These are phyloP conservation scores for Phaonia tiefii DNA, from an alignment of 2,888 invertebrate genomes.

Conservation along the genomic window DNA sequence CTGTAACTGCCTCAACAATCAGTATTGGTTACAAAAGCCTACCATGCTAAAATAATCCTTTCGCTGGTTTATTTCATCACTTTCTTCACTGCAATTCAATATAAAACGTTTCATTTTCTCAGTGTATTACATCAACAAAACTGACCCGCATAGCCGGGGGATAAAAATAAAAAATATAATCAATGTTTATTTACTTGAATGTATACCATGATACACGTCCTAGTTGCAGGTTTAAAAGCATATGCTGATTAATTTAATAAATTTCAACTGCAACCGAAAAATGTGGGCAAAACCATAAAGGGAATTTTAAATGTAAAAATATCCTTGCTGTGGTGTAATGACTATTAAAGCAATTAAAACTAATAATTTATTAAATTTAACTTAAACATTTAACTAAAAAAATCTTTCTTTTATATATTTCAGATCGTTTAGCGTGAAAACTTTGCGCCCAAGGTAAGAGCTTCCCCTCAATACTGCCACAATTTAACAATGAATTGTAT, in stretches of 20 bases:
- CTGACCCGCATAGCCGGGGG: constrained; percentile 4
- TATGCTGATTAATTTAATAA: constrained; percentile 33
- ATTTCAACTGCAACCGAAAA: constrained; percentile 16
- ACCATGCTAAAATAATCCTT: no score
- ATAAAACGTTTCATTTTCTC: constrained; percentile 16
- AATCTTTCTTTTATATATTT: constrained; percentile 4
- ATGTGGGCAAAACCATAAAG: constrained; percentile 11
- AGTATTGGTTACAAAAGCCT: no score
- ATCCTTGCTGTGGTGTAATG: not conserved
- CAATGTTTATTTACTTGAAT: constrained; percentile 27
- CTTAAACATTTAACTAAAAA: not conserved
- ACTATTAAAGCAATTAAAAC: not conserved
- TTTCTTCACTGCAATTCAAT: no score
- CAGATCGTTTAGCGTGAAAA: not conserved
- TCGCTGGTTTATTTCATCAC: no score
- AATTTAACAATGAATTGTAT: constrained; percentile 27
- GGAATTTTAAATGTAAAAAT: constrained; percentile 9
- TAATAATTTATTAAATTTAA: constrained; percentile 25
- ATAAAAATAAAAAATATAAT: constrained; percentile 2
- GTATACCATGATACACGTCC: not conserved
- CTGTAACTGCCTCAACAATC: no score
- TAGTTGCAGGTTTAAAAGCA: not conserved
- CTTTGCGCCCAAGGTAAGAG: constrained; percentile 23
- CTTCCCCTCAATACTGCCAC: not conserved
- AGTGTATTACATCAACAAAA: not conserved